Base-by-base conservation (phyloP, 2,888 invertebrate genomes). In the Polietes domitor region DNA sequence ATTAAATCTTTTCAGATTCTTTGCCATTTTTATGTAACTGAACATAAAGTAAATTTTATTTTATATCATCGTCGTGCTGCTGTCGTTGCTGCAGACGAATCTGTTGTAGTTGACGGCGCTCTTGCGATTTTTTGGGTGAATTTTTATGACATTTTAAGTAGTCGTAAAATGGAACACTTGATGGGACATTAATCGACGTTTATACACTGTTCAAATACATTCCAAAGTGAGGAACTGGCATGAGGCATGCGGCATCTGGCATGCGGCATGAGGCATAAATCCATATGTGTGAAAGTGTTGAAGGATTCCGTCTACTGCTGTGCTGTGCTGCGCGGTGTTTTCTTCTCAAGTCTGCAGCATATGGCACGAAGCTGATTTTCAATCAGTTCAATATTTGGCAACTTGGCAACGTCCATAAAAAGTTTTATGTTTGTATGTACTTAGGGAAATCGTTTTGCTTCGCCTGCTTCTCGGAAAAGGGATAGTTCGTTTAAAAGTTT, bases 101-200 rank as follows among this genome's bases (percentile, higher is more conserved):
- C 26, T 58, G 5, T 15, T 24, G 12, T 15, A 26, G 58, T 58
- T 68, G 68, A 17, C 19, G 41, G 68, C 41, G 68, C 68, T 12
- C 41, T 43, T 68, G 68, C 68, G 43, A 68, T 86, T 74, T 88
- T 87, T 77, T 86, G 79, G 77, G 74, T 73, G 73, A 77, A 85
- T 89, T 88, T 90, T 90, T 90, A 90, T 89, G 90, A 89, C 87
- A 86, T 90, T 90, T 91, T 90, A 91, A 91, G 90, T 90, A 90
- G 90, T 90, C 91, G 88, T 91, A 91, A 90, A 90, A 88, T 87
- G 88, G 86, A 89, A 90, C 90, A 90, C 91, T 90, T 91, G 89
- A 90, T 89, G 90, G 87, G 88, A 89, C 90, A 90, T 90, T 91
- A 90, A 90, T 89, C 88, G 89, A 85, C 89, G 88, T 88, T 89